Conservation (phyloP, 2,888 invertebrate genomes). For the Heteropelma amictum region DNA sequence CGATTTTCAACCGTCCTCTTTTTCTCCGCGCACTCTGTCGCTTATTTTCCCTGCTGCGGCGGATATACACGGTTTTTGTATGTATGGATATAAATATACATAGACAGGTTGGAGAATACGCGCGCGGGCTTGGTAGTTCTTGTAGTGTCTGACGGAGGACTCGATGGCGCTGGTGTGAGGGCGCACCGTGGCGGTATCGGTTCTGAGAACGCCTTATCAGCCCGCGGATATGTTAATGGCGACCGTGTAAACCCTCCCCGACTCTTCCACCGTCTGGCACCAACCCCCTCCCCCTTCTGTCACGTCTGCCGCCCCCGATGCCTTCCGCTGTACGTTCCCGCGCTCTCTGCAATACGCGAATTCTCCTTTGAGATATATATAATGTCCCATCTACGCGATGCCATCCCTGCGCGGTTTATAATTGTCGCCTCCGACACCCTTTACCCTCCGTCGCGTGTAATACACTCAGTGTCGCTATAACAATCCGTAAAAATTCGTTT, state of each 20-base stretch:
- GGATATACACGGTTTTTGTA: background rate
- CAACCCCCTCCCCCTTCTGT: conserved; percentile 36
- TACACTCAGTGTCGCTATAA: too few species aligned
- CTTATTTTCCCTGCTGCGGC: conserved; percentile 12
- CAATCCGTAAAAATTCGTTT: too few species aligned
- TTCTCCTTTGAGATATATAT: background rate
- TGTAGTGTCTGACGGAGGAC: conserved; percentile 12
- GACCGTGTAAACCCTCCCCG: conserved; percentile 70
- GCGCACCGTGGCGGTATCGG: conserved; percentile 71
- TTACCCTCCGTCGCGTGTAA: too few species aligned
- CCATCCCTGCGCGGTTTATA: too few species aligned
- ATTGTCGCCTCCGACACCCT: too few species aligned
- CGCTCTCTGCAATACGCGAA: conserved; percentile 2
- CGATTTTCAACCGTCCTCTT: conserved; percentile 39
- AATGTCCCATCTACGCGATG: too few species aligned
- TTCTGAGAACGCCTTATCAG: conserved; percentile 77
- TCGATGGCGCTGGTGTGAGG: conserved; percentile 31
- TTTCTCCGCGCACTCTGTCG: conserved; percentile 21
- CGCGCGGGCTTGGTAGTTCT: conserved; percentile 10
- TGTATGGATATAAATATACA: background rate
- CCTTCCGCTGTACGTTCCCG: conserved; percentile 2
- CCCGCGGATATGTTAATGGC: conserved; percentile 77
- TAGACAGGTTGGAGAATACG: conserved; percentile 27
- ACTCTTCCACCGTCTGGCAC: conserved; percentile 53
- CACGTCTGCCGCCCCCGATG: background rate